Percentiles rank a stretch among this genome's conserved stretches.
Evolutionary conservation across 2,797 vertebrate genomes (phyloP).

Genomic region (Chlorospingus flavigularis): DNA sequence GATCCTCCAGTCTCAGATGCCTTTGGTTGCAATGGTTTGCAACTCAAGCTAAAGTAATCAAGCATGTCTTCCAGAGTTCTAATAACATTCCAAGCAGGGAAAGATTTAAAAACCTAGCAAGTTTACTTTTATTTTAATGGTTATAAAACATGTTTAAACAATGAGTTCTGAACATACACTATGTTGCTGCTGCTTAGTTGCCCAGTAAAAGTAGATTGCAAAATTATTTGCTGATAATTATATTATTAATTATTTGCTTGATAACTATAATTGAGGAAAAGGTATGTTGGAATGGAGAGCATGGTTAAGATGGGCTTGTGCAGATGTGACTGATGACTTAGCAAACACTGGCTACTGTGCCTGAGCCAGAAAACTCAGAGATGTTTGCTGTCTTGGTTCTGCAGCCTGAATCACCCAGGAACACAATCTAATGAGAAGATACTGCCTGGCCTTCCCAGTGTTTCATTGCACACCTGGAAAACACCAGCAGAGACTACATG

Average conservation of each 20-base stretch:
- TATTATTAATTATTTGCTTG: not conserved
- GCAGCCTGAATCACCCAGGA: not conserved
- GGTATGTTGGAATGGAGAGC: not conserved
- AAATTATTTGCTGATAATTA: conserved; percentile 17
- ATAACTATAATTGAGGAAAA: conserved; percentile 3
- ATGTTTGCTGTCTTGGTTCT: not conserved
- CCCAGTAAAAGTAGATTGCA: conserved; percentile 44
- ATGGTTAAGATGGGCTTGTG: not conserved
- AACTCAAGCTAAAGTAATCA: not conserved
- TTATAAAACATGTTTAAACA: conserved; percentile 58
- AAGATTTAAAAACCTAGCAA: conserved; percentile 31
- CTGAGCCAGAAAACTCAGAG: not conserved
- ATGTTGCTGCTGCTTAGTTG: conserved; percentile 51
- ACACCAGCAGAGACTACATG: not conserved
- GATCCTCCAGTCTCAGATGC: not conserved
- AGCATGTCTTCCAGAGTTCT: conserved; percentile 17
- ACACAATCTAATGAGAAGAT: not conserved
- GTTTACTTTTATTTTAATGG: conserved; percentile 19
- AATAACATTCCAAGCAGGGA: conserved; percentile 25
- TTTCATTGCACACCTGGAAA: not conserved
- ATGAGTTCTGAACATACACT: conserved; percentile 37
- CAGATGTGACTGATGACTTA: not conserved
- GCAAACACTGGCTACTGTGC: not conserved
- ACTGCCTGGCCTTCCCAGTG: not conserved
- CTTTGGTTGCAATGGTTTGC: not conserved